Conservation (phyloP, 2,888 invertebrate genomes). For the Cosmia trapezina region DNA sequence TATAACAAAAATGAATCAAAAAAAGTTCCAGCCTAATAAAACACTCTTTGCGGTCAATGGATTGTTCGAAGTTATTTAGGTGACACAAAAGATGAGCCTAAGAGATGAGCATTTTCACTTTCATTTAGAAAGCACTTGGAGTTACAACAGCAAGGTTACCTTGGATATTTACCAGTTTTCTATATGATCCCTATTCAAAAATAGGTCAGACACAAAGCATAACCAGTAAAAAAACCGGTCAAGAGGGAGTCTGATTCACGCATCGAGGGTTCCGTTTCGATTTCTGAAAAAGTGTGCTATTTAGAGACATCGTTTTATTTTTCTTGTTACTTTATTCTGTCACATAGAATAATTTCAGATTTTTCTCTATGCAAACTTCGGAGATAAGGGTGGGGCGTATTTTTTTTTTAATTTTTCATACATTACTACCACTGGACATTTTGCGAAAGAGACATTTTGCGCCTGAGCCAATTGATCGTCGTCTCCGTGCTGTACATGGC, state of each 20-base stretch:
- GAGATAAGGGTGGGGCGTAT: too few relatives aligned
- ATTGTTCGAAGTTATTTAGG: not conserved
- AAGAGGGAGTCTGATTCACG: too few relatives aligned
- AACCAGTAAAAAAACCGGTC: not conserved
- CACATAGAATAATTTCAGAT: too few relatives aligned
- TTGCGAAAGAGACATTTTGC: too few relatives aligned
- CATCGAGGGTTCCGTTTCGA: too few relatives aligned
- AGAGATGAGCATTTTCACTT: constrained; percentile 23
- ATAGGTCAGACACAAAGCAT: not conserved
- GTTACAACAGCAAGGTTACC: too few relatives aligned
- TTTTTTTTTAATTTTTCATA: too few relatives aligned
- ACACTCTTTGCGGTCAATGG: constrained; percentile 2
- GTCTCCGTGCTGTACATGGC: not conserved
- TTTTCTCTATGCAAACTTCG: too few relatives aligned
- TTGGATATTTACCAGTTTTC: not conserved
- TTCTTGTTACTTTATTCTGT: too few relatives aligned
- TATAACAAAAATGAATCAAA: not conserved
- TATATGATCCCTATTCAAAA: not conserved
- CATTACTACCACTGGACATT: too few relatives aligned
- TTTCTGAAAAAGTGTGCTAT: too few relatives aligned
- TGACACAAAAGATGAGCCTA: not conserved
- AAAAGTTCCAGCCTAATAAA: not conserved
- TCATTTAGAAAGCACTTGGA: constrained; percentile 22
- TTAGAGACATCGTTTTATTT: too few relatives aligned
- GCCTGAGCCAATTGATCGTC: not conserved